Evolutionary conservation across 92 coral and sea anemone species (phyloP).

Genomic region (Diadumene lineata): DNA sequence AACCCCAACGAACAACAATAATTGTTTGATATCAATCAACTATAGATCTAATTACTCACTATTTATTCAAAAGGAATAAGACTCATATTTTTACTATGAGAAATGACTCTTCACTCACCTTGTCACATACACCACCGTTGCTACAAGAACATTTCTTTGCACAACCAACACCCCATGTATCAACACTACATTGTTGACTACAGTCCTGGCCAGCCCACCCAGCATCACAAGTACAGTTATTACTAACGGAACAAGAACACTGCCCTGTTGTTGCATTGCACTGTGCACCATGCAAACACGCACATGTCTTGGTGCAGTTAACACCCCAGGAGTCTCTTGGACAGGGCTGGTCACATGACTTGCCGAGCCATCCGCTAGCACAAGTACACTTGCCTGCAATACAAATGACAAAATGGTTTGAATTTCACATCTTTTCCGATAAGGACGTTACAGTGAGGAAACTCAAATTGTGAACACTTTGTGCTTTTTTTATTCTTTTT

Average conservation of each 20-base stretch:
- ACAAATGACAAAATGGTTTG: background rate
- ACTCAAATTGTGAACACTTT: too few relatives aligned
- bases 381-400: conserved; percentile 70
- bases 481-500: too few relatives aligned
- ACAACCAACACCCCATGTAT: conserved; percentile 80
- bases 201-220: conserved; percentile 81
- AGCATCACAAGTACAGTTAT: conserved; percentile 65
- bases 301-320: conserved; percentile 64
- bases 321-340: conserved; percentile 74
- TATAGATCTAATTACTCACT: too few relatives aligned
- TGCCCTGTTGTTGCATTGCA: conserved; percentile 71
- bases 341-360: conserved; percentile 73
- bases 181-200: conserved; percentile 45
- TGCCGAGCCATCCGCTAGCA: conserved; percentile 70
- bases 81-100: background rate
- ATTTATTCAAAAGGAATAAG: too few relatives aligned
- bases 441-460: too few relatives aligned
- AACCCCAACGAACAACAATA: too few relatives aligned
- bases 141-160: conserved; percentile 55
- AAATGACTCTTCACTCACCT: conserved; percentile 39
- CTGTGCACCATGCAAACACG: conserved; percentile 71
- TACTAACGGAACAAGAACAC: conserved; percentile 51
- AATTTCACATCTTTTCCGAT: too few relatives aligned
- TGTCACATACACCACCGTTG: conserved; percentile 62
- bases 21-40: too few relatives aligned